Evolutionary conservation across 2,113 vertebrate species (phyloP), one percentile per base, ranked within the genome.

Genomic region (Hemiprocne comata): DNA sequence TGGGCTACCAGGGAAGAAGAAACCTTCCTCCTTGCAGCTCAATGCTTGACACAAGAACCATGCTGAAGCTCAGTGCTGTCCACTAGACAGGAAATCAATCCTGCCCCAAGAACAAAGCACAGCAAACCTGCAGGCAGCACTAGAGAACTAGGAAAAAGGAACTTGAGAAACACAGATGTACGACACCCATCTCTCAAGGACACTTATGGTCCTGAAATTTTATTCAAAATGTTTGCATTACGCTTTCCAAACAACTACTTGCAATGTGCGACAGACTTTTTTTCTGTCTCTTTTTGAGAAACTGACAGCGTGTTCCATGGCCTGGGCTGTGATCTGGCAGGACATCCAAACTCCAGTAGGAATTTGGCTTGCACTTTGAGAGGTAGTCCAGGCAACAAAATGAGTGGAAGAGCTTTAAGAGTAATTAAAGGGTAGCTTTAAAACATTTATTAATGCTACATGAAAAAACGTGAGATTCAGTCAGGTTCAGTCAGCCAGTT

Each of bases 341-440:
- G 38, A 34, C 78, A 86, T 71, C 74, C 80, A 42, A 85, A 80
- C 57, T 82, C 75, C 53, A 66, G 46, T 1, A 87, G 69, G 62
- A 88, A 70, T 42, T 10, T 90, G 80, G 78, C 44, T 58, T 82
- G 55, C 26, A 33, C 55, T 89, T 74, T 29, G n/a, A 66, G 76
- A 95, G 61, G 82, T 85, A 74, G 34, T 93, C 87, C 62, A 77
- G 50, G 64, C 62, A 95, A 51, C 57, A 77, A 91, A 93, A 78
- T 14, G 31, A 69, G 58, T 60, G 53, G 67, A 95, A 58, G 60
- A 93, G 60, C 64, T 89, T 92, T 21, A 88, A 66, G 42, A 84
- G 66, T 24, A 77, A 78, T 51, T 75, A 60, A 81, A 85, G 36
- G 84, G 48, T 6, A 81, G 53, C 42, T 94, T 92, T 51, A 77